Evolutionary conservation across 2,888 invertebrate species (phyloP), one percentile per base, ranked within the genome.

Genomic region (Rosalia funebris): DNA sequence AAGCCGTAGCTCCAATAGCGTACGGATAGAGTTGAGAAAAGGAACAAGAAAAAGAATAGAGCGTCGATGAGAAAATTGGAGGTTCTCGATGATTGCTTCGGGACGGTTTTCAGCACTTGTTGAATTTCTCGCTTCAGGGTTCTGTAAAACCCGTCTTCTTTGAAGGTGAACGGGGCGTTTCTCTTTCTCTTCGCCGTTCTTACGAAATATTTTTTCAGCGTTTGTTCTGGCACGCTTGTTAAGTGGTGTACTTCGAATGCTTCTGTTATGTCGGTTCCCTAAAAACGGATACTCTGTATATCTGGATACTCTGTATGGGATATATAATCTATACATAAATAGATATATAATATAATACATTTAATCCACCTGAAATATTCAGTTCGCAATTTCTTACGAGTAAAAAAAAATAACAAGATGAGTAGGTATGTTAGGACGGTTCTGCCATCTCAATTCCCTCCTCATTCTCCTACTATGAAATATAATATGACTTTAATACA

Each of bases 211-310:
- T 89, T 90, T 9, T 83, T 81, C 2, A 92, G 78, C 54, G 90
- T 73, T 66, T 84, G 84, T 70, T 86, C 84, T 0, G 81, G 79
- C 2, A 37, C 10, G 1, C 81, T 80, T 2, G 85, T 84, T 36
- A 92, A 73, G 77, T 93, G 92, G 77, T 92, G 90, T 0, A 84
- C 80, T 83, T 92, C 91, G 72, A 92, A 93, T 3, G 89, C 87
- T 82, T 93, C 92, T 0, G 92, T 92, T 58, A 93, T 91, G 71
- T 93, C 92, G 0, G 89, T 89, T 0, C 91, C 92, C 85, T 89
- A 85, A 41, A 69, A 67, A 20, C 10, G 3, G 3, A n/a, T 56
- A 31, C 16, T 41, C 16, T 11, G 19, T 39, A 32, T 47, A 50
- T n/a, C n/a, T n/a, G n/a, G n/a, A n/a, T n/a, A n/a, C n/a, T n/a